Conservation (phyloP, 2,797 vertebrate species). For the Oophaga sylvatica region DNA sequence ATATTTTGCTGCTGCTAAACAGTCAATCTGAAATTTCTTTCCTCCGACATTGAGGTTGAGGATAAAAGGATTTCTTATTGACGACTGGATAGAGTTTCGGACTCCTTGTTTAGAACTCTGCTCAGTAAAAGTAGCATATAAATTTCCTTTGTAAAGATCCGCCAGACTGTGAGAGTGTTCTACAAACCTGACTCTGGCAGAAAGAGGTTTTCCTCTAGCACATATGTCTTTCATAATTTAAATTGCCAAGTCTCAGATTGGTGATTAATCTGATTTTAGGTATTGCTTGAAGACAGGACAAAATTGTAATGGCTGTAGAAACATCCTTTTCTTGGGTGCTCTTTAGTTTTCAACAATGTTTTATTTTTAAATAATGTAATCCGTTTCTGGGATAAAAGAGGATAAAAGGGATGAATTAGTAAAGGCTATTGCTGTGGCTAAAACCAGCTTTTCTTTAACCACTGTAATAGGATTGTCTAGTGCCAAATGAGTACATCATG, state of each 20-base stretch:
- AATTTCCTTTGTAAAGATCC: constrained; percentile 69
- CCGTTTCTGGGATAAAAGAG: constrained; percentile 64
- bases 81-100: background rate
- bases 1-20: constrained; percentile 74
- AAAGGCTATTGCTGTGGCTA: background rate
- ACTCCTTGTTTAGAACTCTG: constrained; percentile 69
- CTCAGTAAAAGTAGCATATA: constrained; percentile 81
- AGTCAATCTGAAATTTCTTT: constrained; percentile 81
- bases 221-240: constrained; percentile 71
- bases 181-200: constrained; percentile 79
- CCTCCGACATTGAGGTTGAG: constrained; percentile 87
- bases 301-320: background rate
- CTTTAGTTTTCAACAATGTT: background rate
- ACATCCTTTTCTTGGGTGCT: background rate
- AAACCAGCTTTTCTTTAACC: constrained; percentile 64
- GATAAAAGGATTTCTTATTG: constrained; percentile 62
- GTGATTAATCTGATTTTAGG: background rate
- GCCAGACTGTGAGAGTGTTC: constrained; percentile 64
- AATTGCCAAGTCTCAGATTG: rapidly evolving
- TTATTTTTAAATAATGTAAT: background rate
- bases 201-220: constrained; percentile 79
- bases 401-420: constrained; percentile 60
- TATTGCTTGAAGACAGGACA: background rate
- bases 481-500: constrained; percentile 38
- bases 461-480: constrained; percentile 69